phyloP scores from a whole-genome alignment of 2,888 invertebrate species.

The Stratiomys singularior region DNA sequence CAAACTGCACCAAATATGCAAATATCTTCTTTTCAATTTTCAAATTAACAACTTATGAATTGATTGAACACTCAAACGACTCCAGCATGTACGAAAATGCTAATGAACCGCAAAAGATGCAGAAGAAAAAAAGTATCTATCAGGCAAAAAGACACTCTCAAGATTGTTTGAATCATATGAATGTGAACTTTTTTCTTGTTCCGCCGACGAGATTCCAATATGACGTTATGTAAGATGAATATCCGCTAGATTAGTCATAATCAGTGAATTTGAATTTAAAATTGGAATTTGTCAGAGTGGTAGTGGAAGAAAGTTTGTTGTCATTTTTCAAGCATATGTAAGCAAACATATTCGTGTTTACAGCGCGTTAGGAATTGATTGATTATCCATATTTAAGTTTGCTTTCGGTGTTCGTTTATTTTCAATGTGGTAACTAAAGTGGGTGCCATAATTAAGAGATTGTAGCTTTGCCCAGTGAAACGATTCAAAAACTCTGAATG shows the following conservation, averaged over 20 bases:
- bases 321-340: background rate
- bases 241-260: constrained; percentile 38
- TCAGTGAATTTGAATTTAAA: constrained; percentile 23
- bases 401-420: no score
- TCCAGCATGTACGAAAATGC: background rate
- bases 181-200: background rate
- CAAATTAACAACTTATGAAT: background rate
- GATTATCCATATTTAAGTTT: no score
- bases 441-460: no score
- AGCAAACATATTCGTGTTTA: no score
- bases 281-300: constrained; percentile 19
- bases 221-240: constrained; percentile 15
- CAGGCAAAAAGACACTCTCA: background rate
- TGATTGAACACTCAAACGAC: background rate
- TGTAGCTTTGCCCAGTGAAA: no score
- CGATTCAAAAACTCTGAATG: no score
- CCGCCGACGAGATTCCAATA: background rate
- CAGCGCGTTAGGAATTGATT: no score
- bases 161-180: background rate
- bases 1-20: no score
- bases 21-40: background rate
- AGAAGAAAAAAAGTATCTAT: background rate
- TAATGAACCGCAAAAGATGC: constrained; percentile 1
- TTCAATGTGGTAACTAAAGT: no score
- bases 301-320: constrained; percentile 22